Percentiles rank a stretch among this genome's conserved stretches.
These are phyloP conservation scores for Meloidogyne chitwoodi DNA, from an alignment of 1,140 invertebrate species.

Conservation along the genomic window DNA sequence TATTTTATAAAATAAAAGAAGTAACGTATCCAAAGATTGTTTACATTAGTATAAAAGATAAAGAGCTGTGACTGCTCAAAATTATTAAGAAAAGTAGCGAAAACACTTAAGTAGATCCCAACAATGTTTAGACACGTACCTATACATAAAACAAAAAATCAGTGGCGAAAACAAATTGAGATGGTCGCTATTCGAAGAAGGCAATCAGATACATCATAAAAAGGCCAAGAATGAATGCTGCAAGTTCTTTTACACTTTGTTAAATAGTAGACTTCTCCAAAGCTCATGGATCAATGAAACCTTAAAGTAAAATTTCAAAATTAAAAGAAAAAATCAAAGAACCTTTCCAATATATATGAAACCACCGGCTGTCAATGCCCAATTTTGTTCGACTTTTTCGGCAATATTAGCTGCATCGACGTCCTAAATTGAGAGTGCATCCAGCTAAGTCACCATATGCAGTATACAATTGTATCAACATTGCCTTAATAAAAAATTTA, in stretches of 20 bases:
- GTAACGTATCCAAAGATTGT: too few relatives aligned
- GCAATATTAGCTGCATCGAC: constrained; percentile 50
- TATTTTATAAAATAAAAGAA: too few relatives aligned
- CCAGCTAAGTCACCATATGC: too few relatives aligned
- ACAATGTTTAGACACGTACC: too few relatives aligned
- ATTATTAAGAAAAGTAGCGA: too few relatives aligned
- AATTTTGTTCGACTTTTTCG: constrained; percentile 72
- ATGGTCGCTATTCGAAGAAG: constrained; percentile 47
- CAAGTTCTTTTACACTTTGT: constrained; percentile 47
- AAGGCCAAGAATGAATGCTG: constrained; percentile 48
- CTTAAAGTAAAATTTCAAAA: background rate
- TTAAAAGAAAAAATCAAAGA: background rate
- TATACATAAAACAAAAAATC: too few relatives aligned
- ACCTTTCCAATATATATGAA: constrained; percentile 98
- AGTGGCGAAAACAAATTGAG: too few relatives aligned
- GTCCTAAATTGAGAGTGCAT: too few relatives aligned
- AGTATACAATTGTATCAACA: too few relatives aligned
- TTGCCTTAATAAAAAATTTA: constrained; percentile 43
- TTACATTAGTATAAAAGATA: too few relatives aligned
- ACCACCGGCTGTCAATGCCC: constrained; percentile 89
- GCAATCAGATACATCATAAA: constrained; percentile 57
- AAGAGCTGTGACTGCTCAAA: too few relatives aligned
- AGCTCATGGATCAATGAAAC: constrained; percentile 85
- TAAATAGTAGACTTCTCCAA: constrained; percentile 53
- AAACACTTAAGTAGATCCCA: too few relatives aligned